A percentile compares a stretch with the other conserved stretches of the same genome.
Conservation (phyloP, 2,888 invertebrate genomes). For the Apotomis betuletana region DNA sequence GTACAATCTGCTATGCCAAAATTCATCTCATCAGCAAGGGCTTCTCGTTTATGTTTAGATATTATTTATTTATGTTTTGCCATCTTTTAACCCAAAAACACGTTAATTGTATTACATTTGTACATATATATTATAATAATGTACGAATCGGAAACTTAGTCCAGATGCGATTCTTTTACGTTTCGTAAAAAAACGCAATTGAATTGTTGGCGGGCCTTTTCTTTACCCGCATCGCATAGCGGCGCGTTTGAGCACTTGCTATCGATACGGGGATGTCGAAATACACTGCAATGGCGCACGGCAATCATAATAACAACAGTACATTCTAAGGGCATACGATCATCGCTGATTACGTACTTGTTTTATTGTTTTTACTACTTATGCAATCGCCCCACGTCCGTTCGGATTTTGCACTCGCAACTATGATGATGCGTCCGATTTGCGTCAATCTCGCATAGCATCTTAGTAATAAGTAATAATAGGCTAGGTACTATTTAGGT, state of each 20-base stretch:
- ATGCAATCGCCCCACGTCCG: conserved; percentile 44
- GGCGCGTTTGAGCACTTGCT: conserved; percentile 12
- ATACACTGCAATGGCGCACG: conserved; percentile 24
- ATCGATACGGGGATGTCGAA: conserved; percentile 30
- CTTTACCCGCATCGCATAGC: neutral
- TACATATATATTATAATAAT: neutral
- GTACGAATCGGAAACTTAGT: no score
- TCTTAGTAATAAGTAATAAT: conserved; percentile 65
- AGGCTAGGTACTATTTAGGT: conserved; percentile 45
- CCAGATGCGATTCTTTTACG: no score
- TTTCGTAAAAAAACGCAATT: no score
- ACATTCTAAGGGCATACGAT: conserved; percentile 52
- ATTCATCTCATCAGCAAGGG: no score
- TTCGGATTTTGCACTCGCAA: conserved; percentile 58
- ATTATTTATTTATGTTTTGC: no score
- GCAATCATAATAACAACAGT: conserved; percentile 41
- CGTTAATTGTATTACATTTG: no score
- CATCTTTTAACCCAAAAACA: no score
- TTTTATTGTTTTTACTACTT: conserved; percentile 45
- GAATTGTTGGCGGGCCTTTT: no score
- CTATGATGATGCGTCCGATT: conserved; percentile 56
- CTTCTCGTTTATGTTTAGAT: no score
- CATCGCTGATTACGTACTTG: conserved; percentile 53
- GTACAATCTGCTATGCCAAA: no score
- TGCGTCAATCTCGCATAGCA: conserved; percentile 65